Percentiles rank a stretch among this genome's conserved stretches.
Conservation (phyloP, 2,888 invertebrate genomes). For the Platycnemis pennipes region DNA sequence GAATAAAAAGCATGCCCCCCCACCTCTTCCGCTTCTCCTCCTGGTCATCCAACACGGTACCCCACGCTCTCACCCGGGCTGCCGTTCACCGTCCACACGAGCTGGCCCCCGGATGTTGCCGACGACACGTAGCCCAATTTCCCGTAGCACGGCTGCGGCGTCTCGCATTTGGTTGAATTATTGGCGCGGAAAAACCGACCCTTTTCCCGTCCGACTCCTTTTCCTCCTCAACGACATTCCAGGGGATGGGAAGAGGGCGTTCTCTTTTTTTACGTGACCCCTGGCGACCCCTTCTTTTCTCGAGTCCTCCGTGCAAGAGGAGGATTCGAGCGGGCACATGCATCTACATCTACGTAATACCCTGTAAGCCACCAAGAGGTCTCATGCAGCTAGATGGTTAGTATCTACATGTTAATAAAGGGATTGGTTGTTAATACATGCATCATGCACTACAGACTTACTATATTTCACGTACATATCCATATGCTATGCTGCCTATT, state of each 20-base stretch:
- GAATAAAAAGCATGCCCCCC: not conserved
- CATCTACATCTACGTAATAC: too few species aligned
- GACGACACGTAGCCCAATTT: conserved; percentile 43
- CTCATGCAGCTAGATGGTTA: too few species aligned
- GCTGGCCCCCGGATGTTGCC: not conserved
- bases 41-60: not conserved
- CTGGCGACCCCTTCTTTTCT: too few species aligned
- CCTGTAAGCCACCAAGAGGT: too few species aligned
- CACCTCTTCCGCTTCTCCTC: not conserved
- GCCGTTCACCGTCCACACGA: not conserved
- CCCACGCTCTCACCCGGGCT: not conserved
- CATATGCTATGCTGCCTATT: too few species aligned
- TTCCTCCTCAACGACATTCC: not conserved
- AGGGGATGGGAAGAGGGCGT: not conserved
- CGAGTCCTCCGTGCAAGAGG: too few species aligned
- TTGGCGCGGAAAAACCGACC: not conserved
- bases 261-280: not conserved
- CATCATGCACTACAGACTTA: too few species aligned
- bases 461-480: too few species aligned
- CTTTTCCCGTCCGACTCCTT: not conserved
- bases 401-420: too few species aligned
- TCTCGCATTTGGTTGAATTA: conserved; percentile 38
- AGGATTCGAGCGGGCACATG: too few species aligned
- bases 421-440: too few species aligned
- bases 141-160: conserved; percentile 37